Conservation (phyloP, 92 coral and sea anemone genomes). For the Chrysogorgia sp. region DNA sequence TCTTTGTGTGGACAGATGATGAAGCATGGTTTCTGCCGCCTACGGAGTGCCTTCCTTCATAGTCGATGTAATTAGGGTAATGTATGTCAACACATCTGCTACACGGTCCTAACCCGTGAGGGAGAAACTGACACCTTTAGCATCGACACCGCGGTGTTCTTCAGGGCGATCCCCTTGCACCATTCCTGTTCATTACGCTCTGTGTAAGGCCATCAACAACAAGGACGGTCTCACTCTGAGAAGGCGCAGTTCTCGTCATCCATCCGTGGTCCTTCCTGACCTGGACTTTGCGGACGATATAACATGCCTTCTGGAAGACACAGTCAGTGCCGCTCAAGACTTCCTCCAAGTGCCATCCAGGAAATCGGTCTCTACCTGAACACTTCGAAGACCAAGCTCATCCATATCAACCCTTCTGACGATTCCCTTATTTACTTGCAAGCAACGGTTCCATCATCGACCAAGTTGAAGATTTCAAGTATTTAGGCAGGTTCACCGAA, state of each 20-base stretch:
- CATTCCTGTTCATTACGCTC: constrained; percentile 7
- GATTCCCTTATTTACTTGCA: no score
- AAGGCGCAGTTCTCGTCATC: neutral
- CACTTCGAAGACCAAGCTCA: constrained; percentile 4
- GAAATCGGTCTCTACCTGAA: constrained; percentile 16
- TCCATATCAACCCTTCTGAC: no score
- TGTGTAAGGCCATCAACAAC: neutral
- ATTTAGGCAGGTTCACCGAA: no score
- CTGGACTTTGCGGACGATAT: no score
- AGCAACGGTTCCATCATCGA: no score
- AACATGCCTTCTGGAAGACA: no score
- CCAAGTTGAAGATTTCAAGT: no score
- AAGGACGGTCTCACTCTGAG: constrained; percentile 4
- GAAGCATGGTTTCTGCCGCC: no score
- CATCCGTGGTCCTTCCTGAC: no score
- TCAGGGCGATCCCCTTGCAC: neutral
- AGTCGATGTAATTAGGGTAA: neutral
- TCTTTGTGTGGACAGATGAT: no score
- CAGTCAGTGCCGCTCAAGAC: constrained; percentile 7
- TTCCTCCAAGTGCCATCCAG: constrained; percentile 4
- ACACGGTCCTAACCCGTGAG: neutral
- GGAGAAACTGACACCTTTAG: neutral
- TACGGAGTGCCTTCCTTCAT: neutral
- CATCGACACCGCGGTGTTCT: neutral
- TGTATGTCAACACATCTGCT: neutral